A percentile compares a stretch with the other conserved stretches of the same genome.
Evolutionary conservation across 2,888 invertebrate species (phyloP).

Genomic region (Octodonta nipae): DNA sequence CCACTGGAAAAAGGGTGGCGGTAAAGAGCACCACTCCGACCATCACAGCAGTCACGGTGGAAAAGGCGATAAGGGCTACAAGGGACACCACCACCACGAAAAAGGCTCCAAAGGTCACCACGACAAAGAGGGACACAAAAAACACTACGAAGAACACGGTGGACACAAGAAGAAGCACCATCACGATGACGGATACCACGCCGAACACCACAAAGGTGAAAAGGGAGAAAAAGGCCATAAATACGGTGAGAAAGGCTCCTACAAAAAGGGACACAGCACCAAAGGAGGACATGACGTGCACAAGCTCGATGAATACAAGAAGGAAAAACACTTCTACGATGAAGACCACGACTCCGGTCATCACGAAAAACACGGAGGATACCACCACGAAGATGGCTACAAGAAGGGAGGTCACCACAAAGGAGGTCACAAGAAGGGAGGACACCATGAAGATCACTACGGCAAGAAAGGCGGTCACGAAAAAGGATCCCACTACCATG

Average conservation of each 20-base stretch:
- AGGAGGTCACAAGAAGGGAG: constrained; percentile 67
- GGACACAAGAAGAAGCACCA: constrained; percentile 49
- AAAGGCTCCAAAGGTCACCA: constrained; percentile 54
- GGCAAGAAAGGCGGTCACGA: constrained; percentile 70
- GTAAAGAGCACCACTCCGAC: constrained; percentile 42
- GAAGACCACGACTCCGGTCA: constrained; percentile 71
- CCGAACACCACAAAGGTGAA: constrained; percentile 51
- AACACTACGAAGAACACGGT: constrained; percentile 49
- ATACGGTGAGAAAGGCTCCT: constrained; percentile 58
- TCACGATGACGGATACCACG: constrained; percentile 51
- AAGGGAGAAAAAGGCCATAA: constrained; percentile 52
- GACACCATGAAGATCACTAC: constrained; percentile 61
- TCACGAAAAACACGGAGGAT: constrained; percentile 68
- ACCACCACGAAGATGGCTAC: constrained; percentile 66
- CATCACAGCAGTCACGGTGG: constrained; percentile 44
- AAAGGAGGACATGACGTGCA: constrained; percentile 73
- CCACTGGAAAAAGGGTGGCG: constrained; percentile 40
- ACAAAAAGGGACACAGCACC: constrained; percentile 73
- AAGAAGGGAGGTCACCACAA: constrained; percentile 72
- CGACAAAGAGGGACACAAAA: constrained; percentile 51
- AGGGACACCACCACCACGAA: constrained; percentile 49
- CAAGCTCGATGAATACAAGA: constrained; percentile 73
- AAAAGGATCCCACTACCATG: constrained; percentile 67
- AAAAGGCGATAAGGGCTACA: constrained; percentile 53
- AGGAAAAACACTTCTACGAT: constrained; percentile 75